Evolutionary conservation across 2,113 vertebrate genomes (phyloP).

Genomic region (Calidris pugnax): DNA sequence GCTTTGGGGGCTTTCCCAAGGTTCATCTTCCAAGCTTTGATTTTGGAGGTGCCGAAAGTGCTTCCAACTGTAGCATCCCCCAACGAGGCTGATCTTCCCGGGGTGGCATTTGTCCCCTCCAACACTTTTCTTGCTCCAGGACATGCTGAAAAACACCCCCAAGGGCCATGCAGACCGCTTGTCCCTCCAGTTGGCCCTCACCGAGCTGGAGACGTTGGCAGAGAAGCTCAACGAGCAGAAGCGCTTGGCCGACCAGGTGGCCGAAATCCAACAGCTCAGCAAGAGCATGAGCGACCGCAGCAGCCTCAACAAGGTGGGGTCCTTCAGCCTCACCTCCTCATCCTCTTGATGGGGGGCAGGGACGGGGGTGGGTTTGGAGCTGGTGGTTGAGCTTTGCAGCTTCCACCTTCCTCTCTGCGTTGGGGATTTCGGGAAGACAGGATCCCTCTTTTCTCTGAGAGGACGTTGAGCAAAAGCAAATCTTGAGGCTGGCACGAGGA

Average conservation of each 20-base stretch:
- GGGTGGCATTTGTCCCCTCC: background rate
- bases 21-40: background rate
- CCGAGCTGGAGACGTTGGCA: constrained; percentile 91
- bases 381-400: background rate
- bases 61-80: rapidly evolving
- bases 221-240: constrained; percentile 97
- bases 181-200: constrained; percentile 93
- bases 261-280: constrained; percentile 93
- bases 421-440: rapidly evolving
- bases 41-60: rapidly evolving
- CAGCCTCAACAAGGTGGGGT: constrained; percentile 87
- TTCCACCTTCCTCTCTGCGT: rapidly evolving
- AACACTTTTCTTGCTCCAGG: constrained; percentile 65
- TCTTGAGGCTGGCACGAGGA: background rate
- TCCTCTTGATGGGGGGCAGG: rapidly evolving
- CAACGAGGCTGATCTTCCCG: rapidly evolving
- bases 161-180: constrained; percentile 89
- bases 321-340: background rate
- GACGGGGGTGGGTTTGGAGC: background rate
- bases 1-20: background rate
- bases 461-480: background rate
- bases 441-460: background rate
- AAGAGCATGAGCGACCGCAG: constrained; percentile 89
- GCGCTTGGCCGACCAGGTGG: constrained; percentile 90
- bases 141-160: constrained; percentile 96